Percentiles rank a stretch among this genome's conserved stretches.
These are phyloP conservation scores for Iguana delicatissima DNA, from an alignment of 2,797 vertebrate genomes.

Conservation along the genomic window DNA sequence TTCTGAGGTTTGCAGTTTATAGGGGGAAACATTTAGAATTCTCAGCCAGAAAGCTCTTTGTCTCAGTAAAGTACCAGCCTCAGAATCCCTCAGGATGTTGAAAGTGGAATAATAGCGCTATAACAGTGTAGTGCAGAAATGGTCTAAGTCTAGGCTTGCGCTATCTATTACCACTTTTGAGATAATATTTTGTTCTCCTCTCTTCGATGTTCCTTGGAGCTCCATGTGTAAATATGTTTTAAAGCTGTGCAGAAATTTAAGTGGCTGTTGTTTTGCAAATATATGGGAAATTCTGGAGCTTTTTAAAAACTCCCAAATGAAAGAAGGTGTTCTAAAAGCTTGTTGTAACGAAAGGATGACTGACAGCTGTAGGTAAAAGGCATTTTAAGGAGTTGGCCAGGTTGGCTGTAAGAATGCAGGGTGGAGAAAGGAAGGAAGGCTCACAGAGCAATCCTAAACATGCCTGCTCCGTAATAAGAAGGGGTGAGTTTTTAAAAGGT, in stretches of 20 bases:
- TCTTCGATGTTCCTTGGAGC: not conserved
- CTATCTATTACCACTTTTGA: not conserved
- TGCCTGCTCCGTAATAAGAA: slow-evolving; percentile 4
- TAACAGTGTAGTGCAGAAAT: too few relatives aligned
- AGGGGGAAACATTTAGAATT: too few relatives aligned
- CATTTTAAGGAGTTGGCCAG: not conserved
- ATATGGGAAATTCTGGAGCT: not conserved
- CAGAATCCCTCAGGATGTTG: too few relatives aligned
- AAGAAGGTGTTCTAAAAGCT: not conserved
- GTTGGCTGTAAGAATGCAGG: not conserved
- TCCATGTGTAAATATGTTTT: too few relatives aligned
- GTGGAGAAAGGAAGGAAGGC: not conserved
- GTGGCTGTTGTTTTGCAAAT: too few relatives aligned
- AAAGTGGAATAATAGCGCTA: too few relatives aligned
- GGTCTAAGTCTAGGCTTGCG: too few relatives aligned
- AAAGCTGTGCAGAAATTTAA: too few relatives aligned
- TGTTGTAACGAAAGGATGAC: not conserved
- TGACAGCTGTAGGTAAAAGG: not conserved
- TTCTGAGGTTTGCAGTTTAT: too few relatives aligned
- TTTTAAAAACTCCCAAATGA: not conserved
- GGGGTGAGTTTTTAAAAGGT: slow-evolving; percentile 55
- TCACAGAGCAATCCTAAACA: not conserved
- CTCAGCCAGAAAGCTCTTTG: too few relatives aligned
- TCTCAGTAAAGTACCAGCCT: too few relatives aligned
- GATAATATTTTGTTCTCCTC: not conserved